Conservation (phyloP, 2,888 invertebrate genomes). For the Mesorhabditis spiculigera region DNA sequence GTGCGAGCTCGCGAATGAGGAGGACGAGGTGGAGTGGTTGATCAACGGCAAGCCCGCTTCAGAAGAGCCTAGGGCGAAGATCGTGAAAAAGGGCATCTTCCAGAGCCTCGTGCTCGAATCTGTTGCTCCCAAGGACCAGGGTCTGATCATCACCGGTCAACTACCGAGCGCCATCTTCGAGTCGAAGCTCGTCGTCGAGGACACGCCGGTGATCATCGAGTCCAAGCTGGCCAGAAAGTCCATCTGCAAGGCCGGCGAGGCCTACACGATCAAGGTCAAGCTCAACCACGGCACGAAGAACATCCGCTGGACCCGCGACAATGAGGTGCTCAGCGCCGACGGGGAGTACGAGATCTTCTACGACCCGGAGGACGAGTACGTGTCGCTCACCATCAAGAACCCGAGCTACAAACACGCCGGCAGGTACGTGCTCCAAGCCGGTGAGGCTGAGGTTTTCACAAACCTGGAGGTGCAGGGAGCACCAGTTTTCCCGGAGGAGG, state of each 20-base stretch:
- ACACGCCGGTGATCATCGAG: slow-evolving; percentile 51
- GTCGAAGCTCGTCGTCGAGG: slow-evolving; percentile 47
- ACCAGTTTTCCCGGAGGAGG: slow-evolving; percentile 23
- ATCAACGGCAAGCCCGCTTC: slow-evolving; percentile 36
- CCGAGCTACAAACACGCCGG: slow-evolving; percentile 53
- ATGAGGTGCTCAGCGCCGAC: slow-evolving; percentile 18
- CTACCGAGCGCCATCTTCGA: slow-evolving; percentile 25
- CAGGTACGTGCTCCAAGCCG: slow-evolving; percentile 47
- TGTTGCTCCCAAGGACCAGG: slow-evolving; percentile 44
- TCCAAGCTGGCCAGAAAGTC: slow-evolving; percentile 41
- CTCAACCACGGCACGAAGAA: slow-evolving; percentile 43
- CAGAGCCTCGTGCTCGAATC: slow-evolving; percentile 70
- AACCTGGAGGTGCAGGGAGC: slow-evolving; percentile 43
- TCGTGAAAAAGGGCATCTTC: slow-evolving; percentile 77
- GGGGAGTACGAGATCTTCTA: slow-evolving; percentile 24
- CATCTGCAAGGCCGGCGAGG: slow-evolving; percentile 41
- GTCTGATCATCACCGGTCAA: slow-evolving; percentile 31
- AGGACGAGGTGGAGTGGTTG: slow-evolving; percentile 42
- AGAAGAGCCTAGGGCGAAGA: slow-evolving; percentile 54
- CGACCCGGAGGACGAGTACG: slow-evolving; percentile 29
- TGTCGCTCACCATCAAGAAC: slow-evolving; percentile 50
- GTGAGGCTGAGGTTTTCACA: slow-evolving; percentile 44
- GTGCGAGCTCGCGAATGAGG: slow-evolving; percentile 51
- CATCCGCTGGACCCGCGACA: slow-evolving; percentile 43
- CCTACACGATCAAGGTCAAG: slow-evolving; percentile 34